Percentiles rank a stretch among this genome's conserved stretches.
phyloP scores from a whole-genome alignment of 2,888 invertebrate genomes.

The Dryococelus australis region DNA sequence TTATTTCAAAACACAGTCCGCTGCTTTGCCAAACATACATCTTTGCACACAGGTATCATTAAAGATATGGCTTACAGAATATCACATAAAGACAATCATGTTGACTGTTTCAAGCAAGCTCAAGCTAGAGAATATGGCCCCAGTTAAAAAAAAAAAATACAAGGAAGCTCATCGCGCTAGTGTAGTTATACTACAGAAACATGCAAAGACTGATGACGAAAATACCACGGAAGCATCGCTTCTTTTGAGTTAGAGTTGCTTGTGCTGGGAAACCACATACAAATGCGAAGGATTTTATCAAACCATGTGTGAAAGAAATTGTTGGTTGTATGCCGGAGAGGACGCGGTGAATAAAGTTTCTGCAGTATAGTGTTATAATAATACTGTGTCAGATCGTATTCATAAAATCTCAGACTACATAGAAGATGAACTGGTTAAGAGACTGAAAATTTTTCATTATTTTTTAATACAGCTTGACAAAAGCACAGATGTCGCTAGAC shows the following conservation, averaged over 20 bases:
- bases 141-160: too few species aligned
- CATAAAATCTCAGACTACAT: constrained; percentile 42
- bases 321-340: constrained; percentile 41
- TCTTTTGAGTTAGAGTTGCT: constrained; percentile 41
- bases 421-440: constrained; percentile 5
- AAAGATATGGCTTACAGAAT: too few species aligned
- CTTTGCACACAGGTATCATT: too few species aligned
- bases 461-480: constrained; percentile 46
- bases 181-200: not conserved
- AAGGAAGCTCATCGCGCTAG: not conserved
- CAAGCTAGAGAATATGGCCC: too few species aligned
- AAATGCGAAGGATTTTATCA: constrained; percentile 43
- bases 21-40: too few species aligned
- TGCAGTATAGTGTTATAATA: constrained; percentile 36
- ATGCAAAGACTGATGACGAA: constrained; percentile 30
- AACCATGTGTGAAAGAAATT: constrained; percentile 41
- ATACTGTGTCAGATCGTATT: constrained; percentile 38
- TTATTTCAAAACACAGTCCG: too few species aligned
- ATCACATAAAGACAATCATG: too few species aligned
- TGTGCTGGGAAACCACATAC: constrained; percentile 44
- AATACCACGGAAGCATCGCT: constrained; percentile 42
- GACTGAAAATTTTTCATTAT: not conserved
- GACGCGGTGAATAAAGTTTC: constrained; percentile 42
- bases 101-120: too few species aligned
- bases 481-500: constrained; percentile 20